Conservation (phyloP, 53 echinoderm and acorn worm species). For the Arbacia lixula region DNA sequence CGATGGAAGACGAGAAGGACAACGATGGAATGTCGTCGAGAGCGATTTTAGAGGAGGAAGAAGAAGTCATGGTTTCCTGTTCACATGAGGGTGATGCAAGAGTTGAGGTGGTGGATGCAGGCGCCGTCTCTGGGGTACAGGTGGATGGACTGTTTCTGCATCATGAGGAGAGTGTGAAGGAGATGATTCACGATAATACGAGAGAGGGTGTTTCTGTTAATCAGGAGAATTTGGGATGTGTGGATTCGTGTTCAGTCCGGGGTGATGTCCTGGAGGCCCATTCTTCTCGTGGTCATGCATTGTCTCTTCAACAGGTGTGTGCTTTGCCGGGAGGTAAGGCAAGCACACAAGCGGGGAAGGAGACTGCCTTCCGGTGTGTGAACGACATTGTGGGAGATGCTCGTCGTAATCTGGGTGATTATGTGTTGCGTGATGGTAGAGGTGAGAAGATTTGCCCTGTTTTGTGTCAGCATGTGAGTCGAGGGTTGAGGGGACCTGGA, state of each 20-base stretch:
- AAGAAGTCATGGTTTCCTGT: no score
- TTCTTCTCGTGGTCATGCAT: slow-evolving; percentile 60
- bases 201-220: slow-evolving; percentile 47
- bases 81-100: no score
- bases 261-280: slow-evolving; percentile 21
- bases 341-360: not conserved
- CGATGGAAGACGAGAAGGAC: not conserved
- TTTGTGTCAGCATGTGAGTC: not conserved
- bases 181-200: not conserved
- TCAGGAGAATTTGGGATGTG: slow-evolving; percentile 41
- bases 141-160: slow-evolving; percentile 25
- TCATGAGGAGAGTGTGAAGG: not conserved
- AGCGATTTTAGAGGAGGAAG: slow-evolving; percentile 1
- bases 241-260: slow-evolving; percentile 35
- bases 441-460: not conserved
- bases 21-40: not conserved
- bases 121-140: slow-evolving; percentile 6
- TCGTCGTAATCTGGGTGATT: not conserved
- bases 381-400: not conserved
- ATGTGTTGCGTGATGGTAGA: not conserved
- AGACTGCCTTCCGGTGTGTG: not conserved
- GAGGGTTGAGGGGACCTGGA: slow-evolving; percentile 47
- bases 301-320: slow-evolving; percentile 51
- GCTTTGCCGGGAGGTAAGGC: slow-evolving; percentile 25
- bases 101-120: not conserved